Base-by-base conservation (phyloP, 2,797 vertebrate species). In the Aythya fuligula region DNA sequence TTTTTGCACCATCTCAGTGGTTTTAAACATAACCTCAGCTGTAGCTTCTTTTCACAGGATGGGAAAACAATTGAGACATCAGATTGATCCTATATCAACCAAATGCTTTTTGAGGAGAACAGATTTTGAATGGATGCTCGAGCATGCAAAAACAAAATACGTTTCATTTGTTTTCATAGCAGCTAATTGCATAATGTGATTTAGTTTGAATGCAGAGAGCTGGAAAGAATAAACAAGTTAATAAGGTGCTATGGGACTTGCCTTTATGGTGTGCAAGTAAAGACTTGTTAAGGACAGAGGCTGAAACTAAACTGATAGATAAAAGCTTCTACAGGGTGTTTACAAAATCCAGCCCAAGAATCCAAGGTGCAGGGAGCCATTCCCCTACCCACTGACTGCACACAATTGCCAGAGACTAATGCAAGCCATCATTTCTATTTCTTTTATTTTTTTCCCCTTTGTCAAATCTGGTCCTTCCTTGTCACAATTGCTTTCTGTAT, bases 141-240 rank as follows among this genome's bases (percentile, higher is more conserved):
- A 89, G 60, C n/a, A 21, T 0, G 0, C 43, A 65, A 67, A 73
- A 71, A 5, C 84, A 82, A 83, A 85, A 57, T 56, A 72, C 5
- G 2, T 91, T 76, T 83, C 22, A 24, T 93, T 95, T 97, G 79
- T 93, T 96, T 96, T 96, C 61, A 9, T 57, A 54, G 76, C 64
- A 80, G 91, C 76, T 94, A 79, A 91, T 95, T 95, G 89, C 78
- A 18, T 73, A 94, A 90, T 73, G 43, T 75, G 71, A 84, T 96
- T 95, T 90, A 86, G 34, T 61, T 86, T 65, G 73, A 92, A 95
- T 85, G 76, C 81, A 88, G 95, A 85, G 88, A 87, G 70, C 90
- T 96, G 82, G 75, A 88, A 95, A 88, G 94, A 94, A 95, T 97
- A 97, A 98, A 98, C 97, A 98, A 98, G 95, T 97, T 98, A 97